These are phyloP conservation scores for Mechanitis messenoides DNA, from an alignment of 2,888 invertebrate species.

Conservation along the genomic window DNA sequence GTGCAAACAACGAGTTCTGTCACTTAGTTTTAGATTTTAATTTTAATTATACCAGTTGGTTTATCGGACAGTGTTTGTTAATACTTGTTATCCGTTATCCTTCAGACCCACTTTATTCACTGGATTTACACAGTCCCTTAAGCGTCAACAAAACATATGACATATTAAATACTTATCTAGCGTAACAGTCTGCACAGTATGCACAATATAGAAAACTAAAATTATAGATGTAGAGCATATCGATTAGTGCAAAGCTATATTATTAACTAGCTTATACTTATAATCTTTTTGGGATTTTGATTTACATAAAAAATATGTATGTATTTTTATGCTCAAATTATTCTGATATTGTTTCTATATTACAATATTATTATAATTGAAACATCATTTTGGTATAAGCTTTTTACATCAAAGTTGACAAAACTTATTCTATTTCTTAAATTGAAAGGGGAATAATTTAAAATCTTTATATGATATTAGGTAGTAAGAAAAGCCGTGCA, in stretches of 20 bases:
- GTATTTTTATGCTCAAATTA: no score
- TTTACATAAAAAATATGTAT: no score
- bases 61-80: slow-evolving; percentile 5
- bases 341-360: no score
- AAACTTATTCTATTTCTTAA: not conserved
- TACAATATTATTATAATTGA: no score
- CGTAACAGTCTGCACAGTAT: slow-evolving; percentile 19
- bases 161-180: slow-evolving; percentile 38
- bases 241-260: not conserved
- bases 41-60: slow-evolving; percentile 7
- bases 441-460: slow-evolving; percentile 2
- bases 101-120: slow-evolving; percentile 30
- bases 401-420: not conserved
- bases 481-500: slow-evolving; percentile 27
- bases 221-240: not conserved
- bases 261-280: not conserved
- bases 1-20: not conserved
- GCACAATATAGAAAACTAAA: not conserved
- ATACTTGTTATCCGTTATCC: slow-evolving; percentile 4
- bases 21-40: slow-evolving; percentile 11
- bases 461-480: slow-evolving; percentile 5
- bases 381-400: no score
- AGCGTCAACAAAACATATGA: slow-evolving; percentile 39
- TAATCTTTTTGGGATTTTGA: not conserved
- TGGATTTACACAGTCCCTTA: slow-evolving; percentile 50